These are phyloP conservation scores for Bubo scandiacus DNA, from an alignment of 2,113 vertebrate species.

Conservation along the genomic window DNA sequence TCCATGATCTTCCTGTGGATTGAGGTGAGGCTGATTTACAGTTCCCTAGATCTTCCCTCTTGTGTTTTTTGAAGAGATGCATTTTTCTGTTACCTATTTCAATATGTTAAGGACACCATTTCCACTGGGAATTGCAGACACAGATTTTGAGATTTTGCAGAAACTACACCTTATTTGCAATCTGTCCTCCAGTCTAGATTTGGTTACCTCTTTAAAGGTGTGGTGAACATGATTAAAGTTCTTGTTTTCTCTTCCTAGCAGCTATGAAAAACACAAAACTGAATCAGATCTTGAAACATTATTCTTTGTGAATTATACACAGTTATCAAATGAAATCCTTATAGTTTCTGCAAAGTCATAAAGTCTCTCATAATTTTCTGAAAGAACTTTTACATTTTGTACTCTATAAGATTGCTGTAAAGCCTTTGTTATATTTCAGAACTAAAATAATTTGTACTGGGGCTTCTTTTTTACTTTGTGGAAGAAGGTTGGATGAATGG, in stretches of 20 bases:
- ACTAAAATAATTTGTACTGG: background rate
- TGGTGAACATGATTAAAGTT: background rate
- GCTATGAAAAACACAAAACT: background rate
- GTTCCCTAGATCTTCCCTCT: background rate
- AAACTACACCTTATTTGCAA: background rate
- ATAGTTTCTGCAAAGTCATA: background rate
- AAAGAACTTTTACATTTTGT: background rate
- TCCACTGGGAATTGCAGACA: background rate
- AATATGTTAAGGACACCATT: fast-evolving
- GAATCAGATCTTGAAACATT: background rate
- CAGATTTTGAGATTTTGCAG: background rate
- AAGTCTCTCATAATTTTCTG: background rate
- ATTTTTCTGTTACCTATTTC: background rate
- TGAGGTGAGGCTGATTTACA: background rate
- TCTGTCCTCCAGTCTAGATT: background rate
- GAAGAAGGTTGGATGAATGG: background rate
- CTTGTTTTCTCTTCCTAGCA: background rate
- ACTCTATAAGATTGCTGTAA: background rate
- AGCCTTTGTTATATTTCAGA: background rate
- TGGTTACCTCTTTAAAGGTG: background rate
- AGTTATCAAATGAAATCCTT: background rate
- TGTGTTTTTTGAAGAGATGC: background rate
- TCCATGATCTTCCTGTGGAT: background rate
- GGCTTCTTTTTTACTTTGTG: background rate
- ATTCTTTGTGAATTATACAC: background rate